A percentile compares a stretch with the other conserved stretches of the same genome.
These are phyloP conservation scores for Oscheius sp. DNA, from an alignment of 2,888 invertebrate genomes.

Conservation along the genomic window DNA sequence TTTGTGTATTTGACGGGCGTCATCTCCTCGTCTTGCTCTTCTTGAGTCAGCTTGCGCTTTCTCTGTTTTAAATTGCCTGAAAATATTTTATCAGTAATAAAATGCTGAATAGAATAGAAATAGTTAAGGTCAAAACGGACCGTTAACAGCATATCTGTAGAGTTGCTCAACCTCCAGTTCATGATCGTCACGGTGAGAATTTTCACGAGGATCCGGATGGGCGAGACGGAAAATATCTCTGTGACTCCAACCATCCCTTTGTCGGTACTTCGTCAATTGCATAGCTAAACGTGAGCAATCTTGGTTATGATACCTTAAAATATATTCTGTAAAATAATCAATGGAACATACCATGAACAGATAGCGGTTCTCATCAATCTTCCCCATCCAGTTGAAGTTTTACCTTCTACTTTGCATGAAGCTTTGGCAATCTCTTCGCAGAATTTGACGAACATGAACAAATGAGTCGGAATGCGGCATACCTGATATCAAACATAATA, in stretches of 20 bases:
- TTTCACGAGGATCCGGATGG: constrained; percentile 60
- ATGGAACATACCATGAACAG: constrained; percentile 79
- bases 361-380: constrained; percentile 80
- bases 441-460: constrained; percentile 80
- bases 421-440: constrained; percentile 76
- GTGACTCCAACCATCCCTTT: constrained; percentile 82
- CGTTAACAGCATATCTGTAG: constrained; percentile 63
- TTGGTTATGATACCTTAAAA: constrained; percentile 74
- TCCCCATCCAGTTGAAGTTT: constrained; percentile 77
- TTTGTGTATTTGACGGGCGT: constrained; percentile 39
- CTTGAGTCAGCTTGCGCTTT: constrained; percentile 30
- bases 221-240: constrained; percentile 78
- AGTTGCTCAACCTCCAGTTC: constrained; percentile 61
- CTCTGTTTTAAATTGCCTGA: constrained; percentile 32
- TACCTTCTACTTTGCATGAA: constrained; percentile 8
- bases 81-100: too few species aligned
- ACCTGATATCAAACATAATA: too few species aligned
- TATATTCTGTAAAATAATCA: background rate
- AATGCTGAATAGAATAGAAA: background rate
- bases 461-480: constrained; percentile 79
- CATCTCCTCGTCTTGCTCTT: constrained; percentile 29
- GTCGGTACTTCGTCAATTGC: constrained; percentile 79
- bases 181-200: background rate
- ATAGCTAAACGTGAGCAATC: constrained; percentile 79
- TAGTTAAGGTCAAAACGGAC: constrained; percentile 24